These are phyloP conservation scores for Carabus problematicus DNA, from an alignment of 2,888 invertebrate genomes.

Conservation along the genomic window DNA sequence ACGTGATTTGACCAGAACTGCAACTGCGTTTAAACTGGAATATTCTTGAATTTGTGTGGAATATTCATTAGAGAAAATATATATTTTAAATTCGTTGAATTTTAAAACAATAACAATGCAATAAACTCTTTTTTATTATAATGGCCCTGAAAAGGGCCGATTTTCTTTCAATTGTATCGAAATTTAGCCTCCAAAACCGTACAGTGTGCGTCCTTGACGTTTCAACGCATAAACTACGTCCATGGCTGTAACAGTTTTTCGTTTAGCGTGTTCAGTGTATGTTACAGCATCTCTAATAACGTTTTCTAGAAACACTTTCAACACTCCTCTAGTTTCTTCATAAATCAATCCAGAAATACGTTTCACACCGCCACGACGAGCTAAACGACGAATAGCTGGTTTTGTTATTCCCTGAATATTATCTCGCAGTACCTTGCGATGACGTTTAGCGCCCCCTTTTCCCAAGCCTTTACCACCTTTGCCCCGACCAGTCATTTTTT, in stretches of 20 bases:
- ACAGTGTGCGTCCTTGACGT: conserved; percentile 78
- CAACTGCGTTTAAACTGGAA: too few species aligned
- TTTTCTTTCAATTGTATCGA: too few species aligned
- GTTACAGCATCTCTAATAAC: conserved; percentile 86
- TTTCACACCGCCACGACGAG: conserved; percentile 74
- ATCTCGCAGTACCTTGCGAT: conserved; percentile 80
- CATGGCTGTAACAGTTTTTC: conserved; percentile 86
- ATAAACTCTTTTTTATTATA: too few species aligned
- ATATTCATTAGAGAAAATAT: too few species aligned
- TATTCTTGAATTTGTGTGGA: too few species aligned
- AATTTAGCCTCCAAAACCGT: conserved; percentile 76
- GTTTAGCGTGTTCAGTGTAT: conserved; percentile 86
- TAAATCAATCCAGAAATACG: conserved; percentile 54
- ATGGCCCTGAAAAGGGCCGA: too few species aligned
- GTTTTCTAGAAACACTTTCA: conserved; percentile 77
- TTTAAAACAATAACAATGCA: too few species aligned
- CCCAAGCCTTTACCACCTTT: conserved; percentile 82
- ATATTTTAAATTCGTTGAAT: too few species aligned
- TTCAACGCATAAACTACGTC: conserved; percentile 84
- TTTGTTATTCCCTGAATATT: conserved; percentile 84
- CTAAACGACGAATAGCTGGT: conserved; percentile 78
- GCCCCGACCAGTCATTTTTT: conserved; percentile 77
- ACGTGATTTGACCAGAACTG: too few species aligned
- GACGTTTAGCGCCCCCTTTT: conserved; percentile 83
- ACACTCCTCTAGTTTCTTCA: conserved; percentile 49